These are phyloP conservation scores for Sylvilagus floridanus DNA, from an alignment of 2,797 vertebrate genomes.

Conservation along the genomic window DNA sequence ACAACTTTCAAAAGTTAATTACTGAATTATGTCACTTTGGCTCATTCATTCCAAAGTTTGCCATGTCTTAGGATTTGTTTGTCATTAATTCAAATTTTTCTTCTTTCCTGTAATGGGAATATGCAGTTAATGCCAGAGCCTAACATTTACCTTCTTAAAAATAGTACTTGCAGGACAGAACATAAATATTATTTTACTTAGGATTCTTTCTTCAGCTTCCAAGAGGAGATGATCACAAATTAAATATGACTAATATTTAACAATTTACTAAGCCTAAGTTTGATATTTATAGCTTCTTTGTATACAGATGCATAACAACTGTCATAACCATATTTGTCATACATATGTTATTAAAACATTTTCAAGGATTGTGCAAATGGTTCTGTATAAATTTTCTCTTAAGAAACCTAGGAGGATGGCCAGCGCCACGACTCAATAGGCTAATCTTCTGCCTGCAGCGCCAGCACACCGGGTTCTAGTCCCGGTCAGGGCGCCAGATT, in stretches of 20 bases:
- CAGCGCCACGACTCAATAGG: no score
- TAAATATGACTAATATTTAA: slow-evolving; percentile 43
- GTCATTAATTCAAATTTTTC: background rate
- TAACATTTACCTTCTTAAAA: slow-evolving; percentile 19
- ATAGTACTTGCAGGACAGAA: background rate
- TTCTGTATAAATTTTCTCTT: background rate
- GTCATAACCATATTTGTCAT: background rate
- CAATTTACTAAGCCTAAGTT: background rate
- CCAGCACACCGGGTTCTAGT: no score
- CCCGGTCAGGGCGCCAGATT: no score
- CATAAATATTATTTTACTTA: background rate
- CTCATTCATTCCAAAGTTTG: background rate
- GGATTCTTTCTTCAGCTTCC: slow-evolving; percentile 24
- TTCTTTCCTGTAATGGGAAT: background rate
- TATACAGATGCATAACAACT: slow-evolving; percentile 29
- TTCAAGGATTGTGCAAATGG: background rate
- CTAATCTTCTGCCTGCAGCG: no score
- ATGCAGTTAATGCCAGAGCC: background rate
- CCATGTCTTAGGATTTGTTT: background rate
- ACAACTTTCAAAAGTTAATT: background rate
- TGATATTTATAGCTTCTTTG: slow-evolving; percentile 1
- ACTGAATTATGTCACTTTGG: background rate
- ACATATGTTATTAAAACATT: background rate
- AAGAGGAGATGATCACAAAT: slow-evolving; percentile 23
- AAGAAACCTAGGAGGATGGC: background rate